Percentiles rank a stretch among this genome's conserved stretches.
Evolutionary conservation across 2,888 invertebrate genomes (phyloP).

Genomic region (Ommatoiulus sabulosus): DNA sequence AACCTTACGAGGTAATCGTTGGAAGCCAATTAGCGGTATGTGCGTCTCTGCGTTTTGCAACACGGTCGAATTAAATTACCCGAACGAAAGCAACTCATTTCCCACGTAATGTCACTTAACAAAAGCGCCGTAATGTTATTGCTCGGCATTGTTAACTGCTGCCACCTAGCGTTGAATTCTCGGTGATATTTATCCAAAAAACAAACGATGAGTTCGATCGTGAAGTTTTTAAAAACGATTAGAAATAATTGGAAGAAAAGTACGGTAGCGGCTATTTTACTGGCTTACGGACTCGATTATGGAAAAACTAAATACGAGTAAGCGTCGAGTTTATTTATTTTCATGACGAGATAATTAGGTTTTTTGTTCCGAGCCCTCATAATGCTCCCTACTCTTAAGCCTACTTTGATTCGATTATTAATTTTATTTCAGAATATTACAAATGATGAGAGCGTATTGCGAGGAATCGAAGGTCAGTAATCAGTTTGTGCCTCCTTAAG

Average conservation of each 20-base stretch:
- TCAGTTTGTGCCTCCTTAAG: not conserved
- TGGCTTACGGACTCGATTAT: slow-evolving; percentile 79
- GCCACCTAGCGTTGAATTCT: not conserved
- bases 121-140: not conserved
- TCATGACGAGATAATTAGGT: not conserved
- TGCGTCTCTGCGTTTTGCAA: too few species aligned
- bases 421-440: slow-evolving; percentile 74
- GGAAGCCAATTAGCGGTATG: too few species aligned
- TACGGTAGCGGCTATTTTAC: slow-evolving; percentile 75
- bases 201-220: slow-evolving; percentile 64
- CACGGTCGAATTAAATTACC: too few species aligned
- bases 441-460: slow-evolving; percentile 84
- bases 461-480: slow-evolving; percentile 75
- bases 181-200: not conserved
- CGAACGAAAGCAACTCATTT: too few species aligned
- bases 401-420: slow-evolving; percentile 25
- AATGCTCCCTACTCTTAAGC: not conserved
- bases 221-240: slow-evolving; percentile 76
- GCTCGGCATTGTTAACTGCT: not conserved
- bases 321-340: slow-evolving; percentile 65
- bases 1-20: too few species aligned
- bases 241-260: slow-evolving; percentile 93
- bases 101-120: too few species aligned
- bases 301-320: slow-evolving; percentile 81
- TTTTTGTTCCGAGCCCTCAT: not conserved